Evolutionary conservation across 2,113 vertebrate genomes (phyloP), one percentile per base, ranked within the genome.

Genomic region (Brachionichthys hirsutus): DNA sequence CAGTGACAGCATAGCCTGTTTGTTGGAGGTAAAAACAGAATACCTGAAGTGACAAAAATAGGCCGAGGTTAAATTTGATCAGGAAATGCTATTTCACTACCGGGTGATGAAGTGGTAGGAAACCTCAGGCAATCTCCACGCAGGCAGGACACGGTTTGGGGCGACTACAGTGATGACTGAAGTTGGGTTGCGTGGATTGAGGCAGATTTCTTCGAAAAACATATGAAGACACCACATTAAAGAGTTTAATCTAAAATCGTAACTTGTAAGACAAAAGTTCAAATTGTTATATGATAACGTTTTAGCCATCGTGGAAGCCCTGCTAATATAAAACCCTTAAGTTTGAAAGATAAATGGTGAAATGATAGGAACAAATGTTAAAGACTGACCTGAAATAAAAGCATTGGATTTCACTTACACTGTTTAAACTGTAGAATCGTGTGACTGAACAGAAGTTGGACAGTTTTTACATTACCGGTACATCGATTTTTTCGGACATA

Each of bases 101-200:
- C 95, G 95, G 68, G 88, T 90, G 62, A 78, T 77, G 82, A 98
- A 98, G 4, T 72, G 85, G 17, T 94, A 92, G 77, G 82, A 88
- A 68, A 96, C 91, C 14, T 92, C 90, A 24, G 95, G 95, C 73
- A 98, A 80, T 35, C 80, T 86, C 95, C 95, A 97, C 60, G 96
- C 92, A 41, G 92, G 85, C 18, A 89, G 92, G 20, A 97, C 89
- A 22, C 85, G 85, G 66, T 91, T 91, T 55, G 93, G 90, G 51
- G 93, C 89, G 76, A 98, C 85, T 43, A 98, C 89, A 10, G 70
- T 90, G 85, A 97, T 91, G 77, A 91, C 78, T n/a, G 92, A 85
- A 51, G 86, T 57, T 72, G 94, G 94, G 75, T 93, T 90, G 44
- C 81, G 91, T 67, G 89, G 77, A 62, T 96, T 95, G 75, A 98